Evolutionary conservation across 2,888 invertebrate species (phyloP), one percentile per base, ranked within the genome.

Genomic region (Exocentrus adspersus): DNA sequence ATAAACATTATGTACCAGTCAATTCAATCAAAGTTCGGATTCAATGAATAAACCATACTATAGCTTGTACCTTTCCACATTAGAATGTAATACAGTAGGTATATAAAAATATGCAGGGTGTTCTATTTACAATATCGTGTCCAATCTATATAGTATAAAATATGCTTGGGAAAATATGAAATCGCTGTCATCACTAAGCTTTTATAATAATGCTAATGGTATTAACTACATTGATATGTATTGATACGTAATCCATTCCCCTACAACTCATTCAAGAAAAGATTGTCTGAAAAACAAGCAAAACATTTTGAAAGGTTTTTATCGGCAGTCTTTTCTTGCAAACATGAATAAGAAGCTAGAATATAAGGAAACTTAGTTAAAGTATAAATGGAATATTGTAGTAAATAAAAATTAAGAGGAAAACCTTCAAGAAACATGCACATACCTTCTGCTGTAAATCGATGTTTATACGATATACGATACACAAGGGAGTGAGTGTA

Each of bases 391-490:
- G 16, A 17, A 4, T 43, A 16, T 43, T 43, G 12, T 24, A 12
- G 6, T 21, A 5, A 20, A 45, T 12, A 17, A 7, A 56, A 45
- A 32, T 45, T 56, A n/a, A n/a, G 20, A 56, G 17, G 45, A 56
- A 56, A 24, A 5, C 17, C 9, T 6, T 28, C 16, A 28, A 28
- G n/a, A 5, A 48, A 30, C 57, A 58, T 43, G 50, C 53, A 61
- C 61, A 50, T 61, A 61, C 61, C 61, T 61, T 41, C 30, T 50
- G 48, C 61, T 61, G 61, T 14, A 48, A 54, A 16, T 54, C 24
- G 48, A 54, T 54, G 54, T 54, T 43, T 43, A 43, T 43, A 54
- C 37, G 37, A 37, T 37, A 42, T 54, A 54, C 54, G 28, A 43
- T 43, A 54, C 54, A 54, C 54, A 48, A 48, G 21, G 54, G 42